Evolutionary conservation across 2,113 vertebrate species (phyloP), one percentile per base, ranked within the genome.

Genomic region (Pelecanoides urinatrix): DNA sequence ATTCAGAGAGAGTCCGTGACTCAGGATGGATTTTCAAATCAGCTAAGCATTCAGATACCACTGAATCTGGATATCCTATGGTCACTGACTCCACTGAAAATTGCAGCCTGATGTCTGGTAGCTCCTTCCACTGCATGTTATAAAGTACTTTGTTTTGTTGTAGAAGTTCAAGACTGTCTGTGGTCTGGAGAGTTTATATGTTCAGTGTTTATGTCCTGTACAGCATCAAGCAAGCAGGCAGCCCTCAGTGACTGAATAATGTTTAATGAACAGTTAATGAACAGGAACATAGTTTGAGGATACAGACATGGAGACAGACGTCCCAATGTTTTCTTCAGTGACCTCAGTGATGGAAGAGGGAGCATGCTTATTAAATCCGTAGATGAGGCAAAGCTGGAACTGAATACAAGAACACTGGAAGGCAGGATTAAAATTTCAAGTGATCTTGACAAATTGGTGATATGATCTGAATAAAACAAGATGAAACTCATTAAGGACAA

Each of bases 341-440:
- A 96, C 27, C 94, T 96, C 91, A 96, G 94, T 4, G 18, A 72
- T 89, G 68, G 86, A 80, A 92, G 76, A 91, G 55, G 75, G 14
- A 96, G 8, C 36, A 27, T 53, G 45, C 56, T 94, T 95, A 84
- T 91, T 95, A 77, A 92, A 96, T 94, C 89, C 89, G 52, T 32
- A 74, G 72, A 91, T 92, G 94, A 96, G 91, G 93, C 91, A 96
- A 92, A 92, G 89, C 86, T 97, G 93, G 95, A 88, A 87, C 50
- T 1, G 6, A 94, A 77, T 71, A 55, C 66, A 87, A 92, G 88
- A 96, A 59, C 56, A 81, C 95, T 96, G 83, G 89, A 91, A 96
- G 93, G 94, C 86, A 91, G 93, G 91, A 96, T 96, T 96, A 96
- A 84, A 92, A 95, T 91, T 78, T 92, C 80, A 95, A 95, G 66